Conservation (phyloP, 2,113 vertebrate species). For the Hucho hucho region DNA sequence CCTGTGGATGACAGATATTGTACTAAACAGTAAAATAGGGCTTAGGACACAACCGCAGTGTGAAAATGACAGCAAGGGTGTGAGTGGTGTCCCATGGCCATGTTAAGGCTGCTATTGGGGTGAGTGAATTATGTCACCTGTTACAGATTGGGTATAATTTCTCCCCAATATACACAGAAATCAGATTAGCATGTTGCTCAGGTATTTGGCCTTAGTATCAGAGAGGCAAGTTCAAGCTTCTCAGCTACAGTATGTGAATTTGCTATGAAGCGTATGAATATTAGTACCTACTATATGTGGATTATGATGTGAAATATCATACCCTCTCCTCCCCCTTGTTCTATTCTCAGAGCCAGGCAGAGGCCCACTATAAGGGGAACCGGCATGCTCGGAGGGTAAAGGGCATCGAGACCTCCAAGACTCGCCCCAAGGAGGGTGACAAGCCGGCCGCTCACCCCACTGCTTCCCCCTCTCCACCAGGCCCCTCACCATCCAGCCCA, state of each 20-base stretch:
- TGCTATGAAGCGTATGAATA: not conserved
- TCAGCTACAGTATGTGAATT: not conserved
- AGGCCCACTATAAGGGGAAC: constrained; percentile 89
- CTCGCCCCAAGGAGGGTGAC: constrained; percentile 74
- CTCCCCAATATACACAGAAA: not conserved
- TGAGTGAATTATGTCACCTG: not conserved
- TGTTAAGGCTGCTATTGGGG: not conserved
- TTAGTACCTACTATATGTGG: not conserved
- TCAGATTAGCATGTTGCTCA: not conserved
- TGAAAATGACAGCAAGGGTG: constrained; percentile 1
- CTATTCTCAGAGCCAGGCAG: constrained; percentile 81
- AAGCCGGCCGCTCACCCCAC: constrained; percentile 58
- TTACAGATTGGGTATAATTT: not conserved
- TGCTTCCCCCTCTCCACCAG: constrained; percentile 53
- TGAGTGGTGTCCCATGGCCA: not conserved
- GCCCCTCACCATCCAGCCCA: constrained; percentile 47
- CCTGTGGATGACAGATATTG: not conserved
- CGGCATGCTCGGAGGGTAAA: constrained; percentile 86
- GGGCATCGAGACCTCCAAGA: constrained; percentile 84
- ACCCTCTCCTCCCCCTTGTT: constrained; percentile 11
- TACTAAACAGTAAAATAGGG: not conserved
- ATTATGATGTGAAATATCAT: not conserved
- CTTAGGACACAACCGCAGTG: not conserved
- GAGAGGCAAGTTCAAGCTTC: not conserved
- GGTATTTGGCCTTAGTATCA: not conserved